Percentiles rank a stretch among this genome's conserved stretches.
phyloP scores from a whole-genome alignment of 2,113 vertebrate species.

The Telmatochromis bifrenatus region DNA sequence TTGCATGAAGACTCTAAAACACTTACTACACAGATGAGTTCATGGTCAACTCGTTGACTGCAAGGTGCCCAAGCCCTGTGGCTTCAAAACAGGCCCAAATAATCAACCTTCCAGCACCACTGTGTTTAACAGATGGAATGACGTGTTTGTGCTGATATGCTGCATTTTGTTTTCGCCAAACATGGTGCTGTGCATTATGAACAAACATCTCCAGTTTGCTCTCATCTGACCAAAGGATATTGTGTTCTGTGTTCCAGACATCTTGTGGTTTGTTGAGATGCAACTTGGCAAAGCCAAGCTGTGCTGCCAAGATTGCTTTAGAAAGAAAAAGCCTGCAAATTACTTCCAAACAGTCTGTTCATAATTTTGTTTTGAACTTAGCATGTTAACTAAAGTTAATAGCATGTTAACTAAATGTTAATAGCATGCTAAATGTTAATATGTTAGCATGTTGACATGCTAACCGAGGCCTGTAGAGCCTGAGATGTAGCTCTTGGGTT shows the following conservation, averaged over 20 bases:
- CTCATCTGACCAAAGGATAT: accelerated
- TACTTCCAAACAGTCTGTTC: not conserved
- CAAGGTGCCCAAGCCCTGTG: not conserved
- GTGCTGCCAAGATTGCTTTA: not conserved
- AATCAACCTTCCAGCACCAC: not conserved
- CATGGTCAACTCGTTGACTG: not conserved
- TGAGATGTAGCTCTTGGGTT: not conserved
- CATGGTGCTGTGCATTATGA: not conserved
- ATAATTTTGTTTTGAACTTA: not conserved
- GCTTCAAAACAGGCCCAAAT: not conserved
- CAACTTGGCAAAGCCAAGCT: not conserved
- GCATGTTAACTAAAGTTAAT: not conserved
- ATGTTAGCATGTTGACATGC: not conserved
- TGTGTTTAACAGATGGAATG: not conserved
- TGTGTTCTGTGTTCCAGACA: not conserved
- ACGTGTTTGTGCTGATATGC: not conserved
- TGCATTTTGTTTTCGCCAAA: not conserved
- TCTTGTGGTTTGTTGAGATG: not conserved
- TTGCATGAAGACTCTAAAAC: not conserved
- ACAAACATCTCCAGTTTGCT: not conserved
- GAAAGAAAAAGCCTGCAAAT: not conserved
- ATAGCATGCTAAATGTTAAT: not conserved
- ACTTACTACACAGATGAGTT: not conserved
- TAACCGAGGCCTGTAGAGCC: not conserved
- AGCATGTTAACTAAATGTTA: not conserved